Evolutionary conservation across 2,113 vertebrate species (phyloP).

Genomic region (Brachyistius frenatus): DNA sequence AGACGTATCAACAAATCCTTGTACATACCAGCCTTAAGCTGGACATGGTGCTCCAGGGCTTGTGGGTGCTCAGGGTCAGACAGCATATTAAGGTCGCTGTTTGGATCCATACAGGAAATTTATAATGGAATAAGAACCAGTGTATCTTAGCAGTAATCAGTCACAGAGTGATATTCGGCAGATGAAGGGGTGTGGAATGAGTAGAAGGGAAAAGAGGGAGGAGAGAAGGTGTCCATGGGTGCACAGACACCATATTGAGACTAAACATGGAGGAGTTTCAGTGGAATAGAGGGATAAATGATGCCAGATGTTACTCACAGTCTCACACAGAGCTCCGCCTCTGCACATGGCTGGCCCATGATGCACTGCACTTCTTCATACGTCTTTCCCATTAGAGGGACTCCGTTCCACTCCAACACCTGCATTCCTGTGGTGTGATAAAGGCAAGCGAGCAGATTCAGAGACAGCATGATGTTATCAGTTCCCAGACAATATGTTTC

Average conservation of each 20-base stretch:
- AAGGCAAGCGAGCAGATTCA: slow-evolving; percentile 20
- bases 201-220: slow-evolving; percentile 13
- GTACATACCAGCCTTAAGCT: slow-evolving; percentile 90
- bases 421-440: slow-evolving; percentile 91
- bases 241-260: slow-evolving; percentile 51
- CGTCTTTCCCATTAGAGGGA: slow-evolving; percentile 93
- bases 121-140: slow-evolving; percentile 51
- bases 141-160: slow-evolving; percentile 46
- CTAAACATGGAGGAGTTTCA: slow-evolving; percentile 55
- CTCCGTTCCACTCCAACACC: slow-evolving; percentile 97
- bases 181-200: slow-evolving; percentile 36
- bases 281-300: slow-evolving; percentile 51
- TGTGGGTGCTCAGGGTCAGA: slow-evolving; percentile 93
- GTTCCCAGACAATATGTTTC: slow-evolving; percentile 20
- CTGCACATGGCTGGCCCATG: slow-evolving; percentile 92
- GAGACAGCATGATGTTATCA: not conserved
- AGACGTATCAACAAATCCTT: slow-evolving; percentile 20
- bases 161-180: slow-evolving; percentile 47
- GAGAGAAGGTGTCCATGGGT: slow-evolving; percentile 31
- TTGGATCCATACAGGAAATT: slow-evolving; percentile 73
- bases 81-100: slow-evolving; percentile 96
- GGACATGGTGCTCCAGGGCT: slow-evolving; percentile 92
- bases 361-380: slow-evolving; percentile 98
- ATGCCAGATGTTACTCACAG: slow-evolving; percentile 91
- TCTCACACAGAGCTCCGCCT: slow-evolving; percentile 99